A percentile compares a stretch with the other conserved stretches of the same genome.
phyloP scores from a whole-genome alignment of 2,797 vertebrate genomes.

The Aselliscus stoliczkanus region DNA sequence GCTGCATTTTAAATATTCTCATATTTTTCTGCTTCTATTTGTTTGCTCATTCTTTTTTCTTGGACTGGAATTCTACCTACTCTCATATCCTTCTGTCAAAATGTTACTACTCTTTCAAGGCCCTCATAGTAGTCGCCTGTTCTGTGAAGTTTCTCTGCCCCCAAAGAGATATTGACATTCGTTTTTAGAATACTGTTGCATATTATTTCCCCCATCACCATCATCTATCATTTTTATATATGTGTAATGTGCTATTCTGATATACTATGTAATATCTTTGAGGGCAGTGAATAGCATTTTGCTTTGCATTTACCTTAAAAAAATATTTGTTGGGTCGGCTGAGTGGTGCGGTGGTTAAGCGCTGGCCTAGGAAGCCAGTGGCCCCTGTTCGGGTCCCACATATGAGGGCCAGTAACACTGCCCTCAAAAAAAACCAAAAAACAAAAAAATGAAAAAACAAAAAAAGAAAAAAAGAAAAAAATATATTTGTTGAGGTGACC shows the following conservation, averaged over 20 bases:
- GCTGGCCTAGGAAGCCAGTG: no score
- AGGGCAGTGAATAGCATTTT: neutral
- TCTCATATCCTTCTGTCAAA: neutral
- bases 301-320: neutral
- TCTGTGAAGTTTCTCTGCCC: neutral
- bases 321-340: no score
- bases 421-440: no score
- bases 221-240: neutral
- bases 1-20: neutral
- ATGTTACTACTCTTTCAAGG: neutral
- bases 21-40: neutral
- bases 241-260: neutral
- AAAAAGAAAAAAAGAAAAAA: no score
- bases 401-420: no score
- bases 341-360: no score
- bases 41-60: slow-evolving; percentile 7
- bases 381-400: no score
- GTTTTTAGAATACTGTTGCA: neutral
- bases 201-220: neutral
- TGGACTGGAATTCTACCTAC: neutral
- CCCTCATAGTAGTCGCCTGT: neutral
- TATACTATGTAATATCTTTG: neutral
- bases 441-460: no score
- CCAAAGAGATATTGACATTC: neutral
- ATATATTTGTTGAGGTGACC: neutral